These are phyloP conservation scores for Nysson spinosus DNA, from an alignment of 2,888 invertebrate genomes.

Conservation along the genomic window DNA sequence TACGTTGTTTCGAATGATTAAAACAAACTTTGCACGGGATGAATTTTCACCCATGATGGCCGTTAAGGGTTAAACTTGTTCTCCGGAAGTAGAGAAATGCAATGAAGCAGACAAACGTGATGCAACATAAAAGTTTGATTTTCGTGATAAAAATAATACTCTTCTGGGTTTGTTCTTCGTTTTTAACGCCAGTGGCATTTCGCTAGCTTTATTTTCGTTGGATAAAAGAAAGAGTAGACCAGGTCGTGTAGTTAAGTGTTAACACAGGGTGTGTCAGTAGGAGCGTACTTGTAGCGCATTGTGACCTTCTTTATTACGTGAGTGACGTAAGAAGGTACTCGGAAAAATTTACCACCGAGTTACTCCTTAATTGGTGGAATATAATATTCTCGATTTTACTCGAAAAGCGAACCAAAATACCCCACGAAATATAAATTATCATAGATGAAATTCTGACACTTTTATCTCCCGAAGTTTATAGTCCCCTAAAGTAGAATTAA, in stretches of 20 bases:
- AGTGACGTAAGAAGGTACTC: slow-evolving; percentile 40
- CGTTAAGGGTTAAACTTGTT: no score
- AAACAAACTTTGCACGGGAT: no score
- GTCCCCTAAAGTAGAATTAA: no score
- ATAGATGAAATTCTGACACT: no score
- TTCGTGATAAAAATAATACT: background rate
- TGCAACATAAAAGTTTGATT: no score
- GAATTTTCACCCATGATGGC: no score
- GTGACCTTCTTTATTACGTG: slow-evolving; percentile 41
- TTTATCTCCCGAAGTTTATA: no score
- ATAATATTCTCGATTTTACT: slow-evolving; percentile 4
- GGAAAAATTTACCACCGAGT: slow-evolving; percentile 40
- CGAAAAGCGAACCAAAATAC: no score
- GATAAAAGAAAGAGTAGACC: slow-evolving; percentile 38
- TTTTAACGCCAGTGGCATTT: background rate
- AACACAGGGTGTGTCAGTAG: slow-evolving; percentile 43
- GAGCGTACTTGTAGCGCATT: slow-evolving; percentile 33
- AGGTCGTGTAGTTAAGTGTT: slow-evolving; percentile 49
- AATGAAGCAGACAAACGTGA: no score
- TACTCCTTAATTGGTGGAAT: slow-evolving; percentile 4
- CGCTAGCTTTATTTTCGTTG: slow-evolving; percentile 27
- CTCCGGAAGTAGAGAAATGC: no score
- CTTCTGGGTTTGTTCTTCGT: slow-evolving; percentile 1
- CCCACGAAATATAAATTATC: no score
- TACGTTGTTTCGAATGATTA: no score